A percentile compares a stretch with the other conserved stretches of the same genome.
Evolutionary conservation across 2,888 invertebrate genomes (phyloP).

Genomic region (Scaptomyza parva): DNA sequence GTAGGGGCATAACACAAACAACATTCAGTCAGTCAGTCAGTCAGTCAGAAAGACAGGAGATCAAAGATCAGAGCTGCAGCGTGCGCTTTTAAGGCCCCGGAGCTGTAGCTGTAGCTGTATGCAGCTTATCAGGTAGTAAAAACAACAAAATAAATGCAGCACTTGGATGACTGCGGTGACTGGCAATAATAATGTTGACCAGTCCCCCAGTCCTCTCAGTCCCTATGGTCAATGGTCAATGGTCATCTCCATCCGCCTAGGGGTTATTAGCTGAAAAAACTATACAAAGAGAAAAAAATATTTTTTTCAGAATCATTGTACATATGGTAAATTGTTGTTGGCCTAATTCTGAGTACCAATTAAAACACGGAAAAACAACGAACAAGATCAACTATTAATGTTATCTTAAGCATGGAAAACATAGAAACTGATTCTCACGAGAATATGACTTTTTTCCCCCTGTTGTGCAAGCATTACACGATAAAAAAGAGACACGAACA

Average conservation of each 20-base stretch:
- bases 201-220: too few relatives aligned
- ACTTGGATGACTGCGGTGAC: conserved; percentile 75
- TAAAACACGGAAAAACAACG: conserved; percentile 45
- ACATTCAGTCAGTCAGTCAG: conserved; percentile 4
- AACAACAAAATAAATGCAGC: conserved; percentile 54
- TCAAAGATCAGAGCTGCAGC: conserved; percentile 71
- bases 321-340: conserved; percentile 71
- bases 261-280: conserved; percentile 70
- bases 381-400: conserved; percentile 35
- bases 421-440: conserved; percentile 24
- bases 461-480: conserved; percentile 21
- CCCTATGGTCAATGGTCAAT: conserved; percentile 45
- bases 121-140: conserved; percentile 76
- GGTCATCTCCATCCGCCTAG: conserved; percentile 32
- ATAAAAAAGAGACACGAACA: background rate
- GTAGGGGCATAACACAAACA: conserved; percentile 50
- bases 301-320: conserved; percentile 61
- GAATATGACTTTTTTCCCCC: conserved; percentile 10
- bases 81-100: conserved; percentile 46
- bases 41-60: conserved; percentile 51
- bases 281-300: too few relatives aligned
- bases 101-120: conserved; percentile 25
- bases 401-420: conserved; percentile 56
- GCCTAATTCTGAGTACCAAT: conserved; percentile 75
- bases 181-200: conserved; percentile 47